Base-by-base conservation (phyloP, 2,888 invertebrate genomes). In the Anthophora plumipes region DNA sequence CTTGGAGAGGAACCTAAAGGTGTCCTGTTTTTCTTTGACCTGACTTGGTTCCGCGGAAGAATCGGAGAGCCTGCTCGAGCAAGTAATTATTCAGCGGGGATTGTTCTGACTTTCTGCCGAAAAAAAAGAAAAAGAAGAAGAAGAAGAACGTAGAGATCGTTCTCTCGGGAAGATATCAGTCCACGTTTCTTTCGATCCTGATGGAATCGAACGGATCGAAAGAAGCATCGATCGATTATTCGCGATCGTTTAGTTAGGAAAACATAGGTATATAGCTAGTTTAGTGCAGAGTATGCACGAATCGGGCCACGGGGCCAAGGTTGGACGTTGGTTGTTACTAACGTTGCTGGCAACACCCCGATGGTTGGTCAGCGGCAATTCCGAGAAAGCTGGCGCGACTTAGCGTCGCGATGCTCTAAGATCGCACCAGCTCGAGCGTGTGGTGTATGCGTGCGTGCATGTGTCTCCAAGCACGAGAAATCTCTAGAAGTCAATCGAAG, bases 241-340 rank as follows among this genome's bases (percentile, higher is more conserved):
- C 25, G 12, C 22, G 20, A 55, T 54, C 31, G 25, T 55, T 55
- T 14, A 25, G 22, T 39, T 7, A 17, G 20, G 12, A 63, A 70
- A 61, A 63, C 61, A 20, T 43, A 77, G 64, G 25, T 31, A 31
- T 31, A 31, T 22, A 67, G 50, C 31, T 46, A 57, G 80, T 31
- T 67, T 43, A 54, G 69, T 50, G 57, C 22, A 46, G 41, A 22
- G 22, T 54, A 48, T 63, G 60, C 72, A 89, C 86, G 88, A 92
- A 90, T 86, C 88, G 87, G 91, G 91, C 84, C 84, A 91, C 81
- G 90, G 75, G 91, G 91, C 90, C 91, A 92, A 92, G 92, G 92
- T 77, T 77, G 68, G 46, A 71, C 66, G 77, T 57, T 41, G 54
- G 54, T 63, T 69, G 69, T 60, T 81, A 69, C 57, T 22, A 57